phyloP scores from a whole-genome alignment of 2,888 invertebrate genomes.

The Andricus curvator region DNA sequence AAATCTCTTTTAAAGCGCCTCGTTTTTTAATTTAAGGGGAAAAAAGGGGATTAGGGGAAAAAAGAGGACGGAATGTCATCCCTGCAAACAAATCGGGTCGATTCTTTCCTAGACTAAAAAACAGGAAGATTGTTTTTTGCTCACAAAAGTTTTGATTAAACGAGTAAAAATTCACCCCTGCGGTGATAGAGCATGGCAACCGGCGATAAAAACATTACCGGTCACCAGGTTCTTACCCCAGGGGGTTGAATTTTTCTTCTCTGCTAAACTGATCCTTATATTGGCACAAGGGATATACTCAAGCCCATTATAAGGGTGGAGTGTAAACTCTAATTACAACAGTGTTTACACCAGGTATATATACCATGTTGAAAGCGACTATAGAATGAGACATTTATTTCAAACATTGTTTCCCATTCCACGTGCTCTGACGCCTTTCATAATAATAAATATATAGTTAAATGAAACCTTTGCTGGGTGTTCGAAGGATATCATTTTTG shows the following conservation, averaged over 20 bases:
- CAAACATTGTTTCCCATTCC: background rate
- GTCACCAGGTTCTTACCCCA: background rate
- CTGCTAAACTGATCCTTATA: slow-evolving; percentile 7
- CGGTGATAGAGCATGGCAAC: background rate
- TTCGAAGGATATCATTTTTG: no score
- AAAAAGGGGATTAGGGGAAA: no score
- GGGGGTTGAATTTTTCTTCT: background rate
- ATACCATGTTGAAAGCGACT: background rate
- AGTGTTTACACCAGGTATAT: background rate
- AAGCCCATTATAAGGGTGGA: background rate
- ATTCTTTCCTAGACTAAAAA: background rate
- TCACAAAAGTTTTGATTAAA: background rate
- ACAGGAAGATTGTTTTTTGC: background rate
- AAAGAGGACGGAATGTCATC: no score
- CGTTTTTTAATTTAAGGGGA: no score
- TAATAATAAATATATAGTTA: background rate
- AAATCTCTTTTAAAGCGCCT: no score
- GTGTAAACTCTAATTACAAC: slow-evolving; percentile 18
- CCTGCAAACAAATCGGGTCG: no score
- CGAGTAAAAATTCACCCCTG: background rate
- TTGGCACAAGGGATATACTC: background rate
- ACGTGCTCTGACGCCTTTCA: background rate
- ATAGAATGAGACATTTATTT: slow-evolving; percentile 5
- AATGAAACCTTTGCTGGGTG: no score
- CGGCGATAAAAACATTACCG: background rate